Conservation (phyloP, 2,113 vertebrate species). For the Clinocottus analis region DNA sequence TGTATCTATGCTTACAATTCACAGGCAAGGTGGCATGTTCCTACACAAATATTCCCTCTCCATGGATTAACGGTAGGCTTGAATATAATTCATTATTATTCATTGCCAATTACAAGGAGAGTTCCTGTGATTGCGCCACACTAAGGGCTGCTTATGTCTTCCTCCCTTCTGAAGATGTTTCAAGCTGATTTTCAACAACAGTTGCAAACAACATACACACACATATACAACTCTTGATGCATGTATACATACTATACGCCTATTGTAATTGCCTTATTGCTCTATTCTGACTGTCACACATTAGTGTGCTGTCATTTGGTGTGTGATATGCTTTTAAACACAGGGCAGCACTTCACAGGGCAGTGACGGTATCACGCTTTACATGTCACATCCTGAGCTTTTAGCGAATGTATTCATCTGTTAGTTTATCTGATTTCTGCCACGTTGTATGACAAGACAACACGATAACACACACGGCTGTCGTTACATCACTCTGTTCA, state of each 20-base stretch:
- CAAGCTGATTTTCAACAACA: slow-evolving; percentile 14
- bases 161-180: slow-evolving; percentile 21
- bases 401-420: background rate
- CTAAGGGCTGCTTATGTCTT: slow-evolving; percentile 18
- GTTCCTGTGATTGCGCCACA: slow-evolving; percentile 19
- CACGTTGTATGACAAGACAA: background rate
- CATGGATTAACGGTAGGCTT: slow-evolving; percentile 2
- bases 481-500: background rate
- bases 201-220: background rate
- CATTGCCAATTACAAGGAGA: slow-evolving; percentile 37
- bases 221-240: background rate
- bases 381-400: background rate
- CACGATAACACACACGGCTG: background rate
- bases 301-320: background rate
- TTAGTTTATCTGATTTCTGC: background rate
- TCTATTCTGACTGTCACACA: slow-evolving; percentile 7
- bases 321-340: slow-evolving; percentile 6
- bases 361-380: too few relatives aligned
- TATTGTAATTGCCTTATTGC: slow-evolving; percentile 22
- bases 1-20: background rate
- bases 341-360: background rate
- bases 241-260: background rate
- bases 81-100: slow-evolving; percentile 57
- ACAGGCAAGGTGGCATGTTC: slow-evolving; percentile 9
- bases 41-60: slow-evolving; percentile 14